phyloP scores from a whole-genome alignment of 2,113 vertebrate genomes.

The Ophthalmotilapia sp. region DNA sequence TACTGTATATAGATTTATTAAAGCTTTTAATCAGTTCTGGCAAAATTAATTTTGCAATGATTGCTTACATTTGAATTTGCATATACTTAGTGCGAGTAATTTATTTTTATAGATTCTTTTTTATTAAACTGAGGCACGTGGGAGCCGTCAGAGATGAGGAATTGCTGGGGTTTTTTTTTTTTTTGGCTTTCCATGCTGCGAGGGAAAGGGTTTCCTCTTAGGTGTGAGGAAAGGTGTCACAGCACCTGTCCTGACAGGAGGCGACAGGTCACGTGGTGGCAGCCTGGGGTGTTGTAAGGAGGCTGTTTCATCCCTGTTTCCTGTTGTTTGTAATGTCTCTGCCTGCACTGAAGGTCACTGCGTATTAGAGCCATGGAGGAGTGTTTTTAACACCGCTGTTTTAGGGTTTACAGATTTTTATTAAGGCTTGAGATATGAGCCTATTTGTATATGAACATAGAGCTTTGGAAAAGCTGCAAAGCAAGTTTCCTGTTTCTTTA shows the following conservation, averaged over 20 bases:
- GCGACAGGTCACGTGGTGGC: background rate
- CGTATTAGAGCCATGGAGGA: background rate
- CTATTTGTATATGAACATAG: background rate
- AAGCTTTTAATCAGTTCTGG: constrained; percentile 99
- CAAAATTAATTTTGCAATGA: constrained; percentile 99
- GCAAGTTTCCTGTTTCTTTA: background rate
- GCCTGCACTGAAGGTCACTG: background rate
- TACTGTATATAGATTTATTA: constrained; percentile 99
- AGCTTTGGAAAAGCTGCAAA: background rate
- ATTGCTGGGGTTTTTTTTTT: constrained; percentile 61
- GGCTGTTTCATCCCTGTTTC: background rate
- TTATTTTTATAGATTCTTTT: constrained; percentile 98
- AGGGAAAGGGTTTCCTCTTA: background rate
- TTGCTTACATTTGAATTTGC: constrained; percentile 99
- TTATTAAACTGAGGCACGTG: constrained; percentile 91
- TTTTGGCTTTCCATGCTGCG: constrained; percentile 30
- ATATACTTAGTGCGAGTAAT: constrained; percentile 97
- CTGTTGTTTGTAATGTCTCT: background rate
- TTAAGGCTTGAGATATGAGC: background rate
- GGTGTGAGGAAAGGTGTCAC: background rate
- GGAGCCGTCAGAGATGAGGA: constrained; percentile 80
- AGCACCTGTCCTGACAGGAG: background rate
- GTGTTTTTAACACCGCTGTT: background rate
- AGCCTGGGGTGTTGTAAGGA: background rate
- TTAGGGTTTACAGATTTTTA: background rate